Evolutionary conservation across 2,797 vertebrate genomes (phyloP), one percentile per base, ranked within the genome.

Genomic region (Hyperoplus immaculatus): DNA sequence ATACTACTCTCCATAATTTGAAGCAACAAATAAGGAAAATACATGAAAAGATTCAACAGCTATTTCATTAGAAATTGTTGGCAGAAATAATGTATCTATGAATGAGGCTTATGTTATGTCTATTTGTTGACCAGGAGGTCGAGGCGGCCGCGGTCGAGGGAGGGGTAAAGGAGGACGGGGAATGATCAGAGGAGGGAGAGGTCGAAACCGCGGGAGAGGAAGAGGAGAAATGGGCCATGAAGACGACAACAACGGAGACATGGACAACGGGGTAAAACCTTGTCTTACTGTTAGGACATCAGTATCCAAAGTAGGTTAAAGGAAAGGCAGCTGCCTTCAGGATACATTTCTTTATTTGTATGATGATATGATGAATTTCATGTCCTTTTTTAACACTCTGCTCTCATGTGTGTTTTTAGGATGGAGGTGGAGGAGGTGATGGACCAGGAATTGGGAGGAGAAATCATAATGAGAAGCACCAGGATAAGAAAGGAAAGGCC

Each of bases 401-500:
- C 51, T 8, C 63, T 11, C 67, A 0, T 59, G 10, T 47, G 29
- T 66, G 8, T 38, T 38, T 82, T 71, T 46, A 93, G 84, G 96
- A 97, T 0, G 95, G 95, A 54, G 88, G 92, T 47, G 92, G 94
- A 0, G 96, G 77, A 29, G 60, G 66, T 0, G 94, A 84, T 76
- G 96, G 55, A 87, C 94, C 60, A 1, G 95, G 96, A 1, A 72
- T 92, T 0, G 97, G 95, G 50, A 93, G 97, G 45, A 94, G 97
- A 60, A 94, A 94, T 4, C 97, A 97, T 10, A 96, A 97, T 0
- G 97, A 98, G 3, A 99, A 98, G 81, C 95, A 95, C 82, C 97
- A 96, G 71, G 98, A 99, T 56, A 99, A 97, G 94, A 99, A 99
- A 69, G 97, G 97, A 60, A 98, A 98, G 87, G 97, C 97, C 58